Evolutionary conservation across 2,797 vertebrate genomes (phyloP), one percentile per base, ranked within the genome.

Genomic region (Chaetophractus vellerosus): DNA sequence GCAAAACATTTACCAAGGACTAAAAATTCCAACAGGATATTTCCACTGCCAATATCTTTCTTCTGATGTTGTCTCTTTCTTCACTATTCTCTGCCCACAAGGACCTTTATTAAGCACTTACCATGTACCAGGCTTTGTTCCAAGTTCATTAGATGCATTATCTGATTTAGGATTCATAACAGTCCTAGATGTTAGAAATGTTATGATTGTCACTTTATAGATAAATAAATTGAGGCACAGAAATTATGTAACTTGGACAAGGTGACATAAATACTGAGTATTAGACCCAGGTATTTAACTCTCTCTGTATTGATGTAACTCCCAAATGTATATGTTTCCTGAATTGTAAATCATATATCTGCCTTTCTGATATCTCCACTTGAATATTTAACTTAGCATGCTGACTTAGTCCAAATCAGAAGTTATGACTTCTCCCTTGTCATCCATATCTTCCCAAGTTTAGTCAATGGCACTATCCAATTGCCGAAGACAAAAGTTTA

Each of bases 141-240:
- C 63, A 69, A 55, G 48, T 61, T 88, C 74, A 81, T 90, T 74
- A 85, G 69, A 85, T 71, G 23, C 72, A 82, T 61, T 93, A 85
- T 84, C 66, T 69, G 48, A 52, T 59, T 95, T 81, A 81, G 90
- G 80, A 89, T 88, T 93, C 63, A 63, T 78, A 84, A 80, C 38
- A 78, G 48, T 33, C 12, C 28, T 48, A 57, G 79, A 52, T 52
- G 45, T 68, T 96, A 88, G 55, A 85, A 55, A 68, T 31, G 72
- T 66, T 55, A 50, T 76, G 55, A 76, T 48, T 61, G 52, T 48
- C 31, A 63, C 41, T 85, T 82, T 59, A 80, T 55, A 74, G 50
- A 26, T 57, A 94, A 80, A 91, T 50, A 78, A 85, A 66, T 75
- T 48, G 66, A 91, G 66, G 75, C 31, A 38, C 78, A 83, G 33